These are phyloP conservation scores for Nemotelus nigrinus DNA, from an alignment of 2,888 invertebrate species.

Conservation along the genomic window DNA sequence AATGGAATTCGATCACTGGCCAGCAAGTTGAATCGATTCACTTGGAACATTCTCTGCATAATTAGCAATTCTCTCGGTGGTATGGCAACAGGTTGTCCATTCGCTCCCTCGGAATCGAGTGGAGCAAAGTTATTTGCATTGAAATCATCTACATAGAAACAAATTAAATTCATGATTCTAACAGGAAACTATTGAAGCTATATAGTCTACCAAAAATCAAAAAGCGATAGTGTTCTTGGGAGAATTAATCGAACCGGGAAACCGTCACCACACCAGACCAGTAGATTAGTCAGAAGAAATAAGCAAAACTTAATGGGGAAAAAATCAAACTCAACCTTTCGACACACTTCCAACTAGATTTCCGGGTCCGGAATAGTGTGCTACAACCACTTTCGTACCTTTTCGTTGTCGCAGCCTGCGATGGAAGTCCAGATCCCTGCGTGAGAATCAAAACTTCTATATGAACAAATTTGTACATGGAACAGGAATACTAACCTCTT, in stretches of 20 bases:
- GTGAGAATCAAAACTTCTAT: slow-evolving; percentile 21
- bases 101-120: slow-evolving; percentile 76
- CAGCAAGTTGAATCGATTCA: slow-evolving; percentile 88
- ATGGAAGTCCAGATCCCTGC: slow-evolving; percentile 44
- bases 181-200: neutral
- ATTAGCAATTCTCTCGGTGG: slow-evolving; percentile 77
- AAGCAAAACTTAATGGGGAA: slow-evolving; percentile 10
- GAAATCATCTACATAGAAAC: slow-evolving; percentile 61
- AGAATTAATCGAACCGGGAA: neutral
- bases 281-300: slow-evolving; percentile 15
- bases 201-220: slow-evolving; percentile 16
- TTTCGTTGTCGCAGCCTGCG: slow-evolving; percentile 35
- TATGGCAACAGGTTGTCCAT: slow-evolving; percentile 82
- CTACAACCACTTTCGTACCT: slow-evolving; percentile 75
- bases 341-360: slow-evolving; percentile 83
- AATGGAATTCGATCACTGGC: slow-evolving; percentile 89
- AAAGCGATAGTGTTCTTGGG: neutral
- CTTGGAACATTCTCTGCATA: slow-evolving; percentile 81
- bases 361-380: slow-evolving; percentile 86
- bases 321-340: slow-evolving; percentile 68
- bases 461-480: neutral
- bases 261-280: slow-evolving; percentile 5
- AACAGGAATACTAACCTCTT: slow-evolving; percentile 47
- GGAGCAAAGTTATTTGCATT: slow-evolving; percentile 84
- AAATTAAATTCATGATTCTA: neutral